These are phyloP conservation scores for Orientallactaga sibirica DNA, from an alignment of 2,797 vertebrate genomes.

Conservation along the genomic window DNA sequence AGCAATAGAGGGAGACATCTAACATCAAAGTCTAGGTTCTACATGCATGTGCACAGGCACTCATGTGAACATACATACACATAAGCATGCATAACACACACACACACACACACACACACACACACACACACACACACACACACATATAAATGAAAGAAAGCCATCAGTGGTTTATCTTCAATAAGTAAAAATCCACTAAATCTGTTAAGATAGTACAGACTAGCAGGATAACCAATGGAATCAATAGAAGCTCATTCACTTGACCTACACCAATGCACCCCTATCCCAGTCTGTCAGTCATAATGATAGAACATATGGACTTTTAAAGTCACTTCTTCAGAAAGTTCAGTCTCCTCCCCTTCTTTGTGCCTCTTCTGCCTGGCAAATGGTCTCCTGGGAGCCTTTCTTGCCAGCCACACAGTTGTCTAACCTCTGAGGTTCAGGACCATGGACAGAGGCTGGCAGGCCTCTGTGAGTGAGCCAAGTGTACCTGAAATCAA, in stretches of 20 bases:
- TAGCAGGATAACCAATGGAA: rapidly evolving
- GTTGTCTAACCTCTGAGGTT: background rate
- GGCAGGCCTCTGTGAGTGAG: background rate
- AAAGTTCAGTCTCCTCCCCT: background rate
- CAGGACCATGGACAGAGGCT: background rate
- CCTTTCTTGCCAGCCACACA: background rate
- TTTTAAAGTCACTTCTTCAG: background rate
- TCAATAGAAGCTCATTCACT: background rate
- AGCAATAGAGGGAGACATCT: too few relatives aligned
- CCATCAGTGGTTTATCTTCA: background rate
- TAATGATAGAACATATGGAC: background rate
- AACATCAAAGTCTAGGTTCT: too few relatives aligned
- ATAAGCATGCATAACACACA: too few relatives aligned
- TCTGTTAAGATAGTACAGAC: too few relatives aligned
- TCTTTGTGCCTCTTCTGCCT: background rate
- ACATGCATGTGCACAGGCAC: too few relatives aligned
- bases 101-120: too few relatives aligned
- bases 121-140: too few relatives aligned
- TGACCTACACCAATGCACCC: background rate
- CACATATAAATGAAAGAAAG: too few relatives aligned
- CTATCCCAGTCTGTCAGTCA: background rate
- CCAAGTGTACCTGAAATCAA: background rate
- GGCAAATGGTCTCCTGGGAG: background rate
- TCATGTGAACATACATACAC: too few relatives aligned
- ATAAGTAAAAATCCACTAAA: background rate